Evolutionary conservation across 2,797 vertebrate genomes (phyloP).

Genomic region (Artibeus lituratus): DNA sequence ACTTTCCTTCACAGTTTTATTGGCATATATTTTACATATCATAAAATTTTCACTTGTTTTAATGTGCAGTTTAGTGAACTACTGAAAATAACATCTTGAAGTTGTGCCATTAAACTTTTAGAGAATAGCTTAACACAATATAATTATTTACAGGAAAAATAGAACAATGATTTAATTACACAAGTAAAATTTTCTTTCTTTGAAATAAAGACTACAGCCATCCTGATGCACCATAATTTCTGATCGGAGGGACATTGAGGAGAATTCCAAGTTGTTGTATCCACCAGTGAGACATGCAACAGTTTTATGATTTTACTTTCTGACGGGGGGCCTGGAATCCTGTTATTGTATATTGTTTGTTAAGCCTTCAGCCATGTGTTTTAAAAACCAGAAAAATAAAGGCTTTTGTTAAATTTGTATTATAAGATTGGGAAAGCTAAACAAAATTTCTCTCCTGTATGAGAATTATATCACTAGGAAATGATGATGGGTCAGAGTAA

Average conservation of each 20-base stretch:
- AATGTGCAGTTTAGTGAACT: not conserved
- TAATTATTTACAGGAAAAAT: not conserved
- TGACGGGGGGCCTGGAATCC: rapidly evolving
- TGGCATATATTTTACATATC: not conserved
- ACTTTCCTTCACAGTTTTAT: not conserved
- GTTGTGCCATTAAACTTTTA: not conserved
- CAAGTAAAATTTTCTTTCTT: not conserved
- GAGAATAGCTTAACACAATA: not conserved
- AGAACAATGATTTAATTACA: not conserved
- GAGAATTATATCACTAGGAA: not conserved
- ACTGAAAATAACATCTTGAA: not conserved
- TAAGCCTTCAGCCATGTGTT: not conserved
- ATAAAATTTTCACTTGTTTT: not conserved
- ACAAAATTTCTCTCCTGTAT: not conserved
- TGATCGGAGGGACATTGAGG: not conserved
- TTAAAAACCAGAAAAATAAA: not conserved
- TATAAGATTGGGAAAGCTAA: not conserved
- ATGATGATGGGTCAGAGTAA: not conserved
- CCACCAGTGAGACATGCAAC: not conserved
- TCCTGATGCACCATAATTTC: not conserved
- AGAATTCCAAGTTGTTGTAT: not conserved
- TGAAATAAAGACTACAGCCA: not conserved
- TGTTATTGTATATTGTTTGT: not conserved
- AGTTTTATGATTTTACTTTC: not conserved
- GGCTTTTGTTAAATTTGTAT: not conserved